Evolutionary conservation across 2,113 vertebrate species (phyloP).

Genomic region (Verasper variegatus): DNA sequence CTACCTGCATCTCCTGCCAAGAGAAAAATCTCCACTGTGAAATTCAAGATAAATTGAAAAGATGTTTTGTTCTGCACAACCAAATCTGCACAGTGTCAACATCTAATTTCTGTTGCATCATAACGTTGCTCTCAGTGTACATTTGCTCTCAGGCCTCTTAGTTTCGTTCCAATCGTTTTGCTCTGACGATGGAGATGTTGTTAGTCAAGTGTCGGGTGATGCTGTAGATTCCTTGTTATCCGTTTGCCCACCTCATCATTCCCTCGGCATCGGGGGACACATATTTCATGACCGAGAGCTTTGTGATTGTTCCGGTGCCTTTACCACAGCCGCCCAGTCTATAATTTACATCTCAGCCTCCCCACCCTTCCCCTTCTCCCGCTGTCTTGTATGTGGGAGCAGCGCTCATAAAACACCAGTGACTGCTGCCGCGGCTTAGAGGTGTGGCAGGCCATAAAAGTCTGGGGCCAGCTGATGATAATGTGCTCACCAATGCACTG

Average conservation of each 20-base stretch:
- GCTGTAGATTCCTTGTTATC: slow-evolving; percentile 31
- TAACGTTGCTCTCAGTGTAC: slow-evolving; percentile 3
- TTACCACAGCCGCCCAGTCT: slow-evolving; percentile 42
- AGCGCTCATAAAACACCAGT: slow-evolving; percentile 69
- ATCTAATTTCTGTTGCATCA: slow-evolving; percentile 5
- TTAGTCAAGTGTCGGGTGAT: slow-evolving; percentile 4
- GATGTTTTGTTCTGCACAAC: neutral
- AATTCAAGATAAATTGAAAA: slow-evolving; percentile 35
- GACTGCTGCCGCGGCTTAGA: slow-evolving; percentile 44
- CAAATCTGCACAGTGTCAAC: neutral
- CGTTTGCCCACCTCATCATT: slow-evolving; percentile 40
- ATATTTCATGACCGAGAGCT: slow-evolving; percentile 48
- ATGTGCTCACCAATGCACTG: slow-evolving; percentile 62
- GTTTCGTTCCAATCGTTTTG: neutral
- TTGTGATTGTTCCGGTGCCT: slow-evolving; percentile 50
- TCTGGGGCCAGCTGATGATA: slow-evolving; percentile 71
- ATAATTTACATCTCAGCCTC: slow-evolving; percentile 60
- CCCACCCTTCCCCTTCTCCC: neutral
- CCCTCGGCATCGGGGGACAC: slow-evolving; percentile 19
- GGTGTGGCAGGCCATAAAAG: slow-evolving; percentile 73
- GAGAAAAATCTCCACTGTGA: slow-evolving; percentile 20
- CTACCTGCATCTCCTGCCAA: slow-evolving; percentile 37
- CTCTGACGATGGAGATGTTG: slow-evolving; percentile 1
- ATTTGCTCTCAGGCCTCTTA: slow-evolving; percentile 1
- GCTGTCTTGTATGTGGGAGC: slow-evolving; percentile 52